Percentiles rank a stretch among this genome's conserved stretches.
Evolutionary conservation across 2,797 vertebrate genomes (phyloP).

Genomic region (Momotus momota): DNA sequence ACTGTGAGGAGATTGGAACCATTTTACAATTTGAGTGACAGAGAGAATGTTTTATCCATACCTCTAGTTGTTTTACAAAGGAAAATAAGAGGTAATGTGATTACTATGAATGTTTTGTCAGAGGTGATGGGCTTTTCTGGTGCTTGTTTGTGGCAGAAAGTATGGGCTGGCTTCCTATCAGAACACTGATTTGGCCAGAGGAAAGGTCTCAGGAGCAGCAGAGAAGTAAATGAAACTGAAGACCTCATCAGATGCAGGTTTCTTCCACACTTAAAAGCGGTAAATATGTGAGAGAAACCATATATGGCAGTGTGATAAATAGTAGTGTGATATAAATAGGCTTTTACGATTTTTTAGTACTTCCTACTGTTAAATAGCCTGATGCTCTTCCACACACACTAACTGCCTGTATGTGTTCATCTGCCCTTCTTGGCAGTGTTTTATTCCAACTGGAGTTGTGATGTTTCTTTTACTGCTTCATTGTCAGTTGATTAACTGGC

Average conservation of each 20-base stretch:
- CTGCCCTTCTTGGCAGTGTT: not conserved
- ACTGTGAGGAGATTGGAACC: not conserved
- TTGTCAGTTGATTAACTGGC: not conserved
- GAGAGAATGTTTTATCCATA: not conserved
- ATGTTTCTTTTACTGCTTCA: not conserved
- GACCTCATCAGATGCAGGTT: not conserved
- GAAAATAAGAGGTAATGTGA: not conserved
- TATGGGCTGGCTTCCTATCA: not conserved
- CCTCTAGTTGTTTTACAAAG: not conserved
- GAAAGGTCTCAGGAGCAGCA: not conserved
- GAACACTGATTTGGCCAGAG: not conserved
- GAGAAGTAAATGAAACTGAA: not conserved
- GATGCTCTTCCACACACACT: not conserved
- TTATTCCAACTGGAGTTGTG: not conserved
- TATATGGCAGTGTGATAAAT: not conserved
- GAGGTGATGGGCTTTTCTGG: accelerated
- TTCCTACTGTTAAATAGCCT: slow-evolving; percentile 10
- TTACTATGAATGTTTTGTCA: accelerated
- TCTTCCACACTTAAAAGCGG: not conserved
- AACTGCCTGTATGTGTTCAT: not conserved
- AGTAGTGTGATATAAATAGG: slow-evolving; percentile 18
- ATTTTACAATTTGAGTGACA: not conserved
- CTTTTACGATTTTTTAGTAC: not conserved
- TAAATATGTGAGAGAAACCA: not conserved
- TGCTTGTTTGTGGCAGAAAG: not conserved